Conservation (phyloP, 53 echinoderm and acorn worm species). For the Zoroaster sp. region DNA sequence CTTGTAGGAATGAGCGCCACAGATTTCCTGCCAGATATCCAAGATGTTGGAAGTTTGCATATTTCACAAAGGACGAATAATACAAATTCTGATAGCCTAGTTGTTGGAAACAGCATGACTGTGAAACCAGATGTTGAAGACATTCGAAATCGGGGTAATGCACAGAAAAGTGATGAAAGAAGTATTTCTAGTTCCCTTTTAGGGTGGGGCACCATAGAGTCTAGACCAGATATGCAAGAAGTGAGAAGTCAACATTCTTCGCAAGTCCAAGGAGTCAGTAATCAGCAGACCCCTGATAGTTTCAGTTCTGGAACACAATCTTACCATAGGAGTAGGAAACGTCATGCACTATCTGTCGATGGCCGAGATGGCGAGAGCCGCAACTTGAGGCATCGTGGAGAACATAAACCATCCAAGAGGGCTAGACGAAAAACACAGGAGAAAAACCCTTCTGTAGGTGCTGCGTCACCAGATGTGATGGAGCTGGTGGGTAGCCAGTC, state of each 20-base stretch:
- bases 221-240: no score
- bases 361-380: background rate
- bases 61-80: background rate
- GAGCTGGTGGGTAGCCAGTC: no score
- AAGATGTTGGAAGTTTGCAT: background rate
- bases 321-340: background rate
- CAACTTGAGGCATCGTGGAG: background rate
- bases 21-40: background rate
- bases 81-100: background rate
- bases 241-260: no score
- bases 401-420: background rate
- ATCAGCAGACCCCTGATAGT: background rate
- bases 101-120: no score
- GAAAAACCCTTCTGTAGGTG: background rate
- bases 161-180: no score
- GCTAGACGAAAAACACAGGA: background rate
- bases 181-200: no score
- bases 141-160: no score
- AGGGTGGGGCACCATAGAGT: no score
- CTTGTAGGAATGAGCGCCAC: background rate
- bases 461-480: background rate
- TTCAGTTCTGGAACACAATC: background rate
- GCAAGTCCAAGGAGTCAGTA: no score
- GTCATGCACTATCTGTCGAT: background rate
- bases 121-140: no score